Evolutionary conservation across 2,113 vertebrate genomes (phyloP).

Genomic region (Aspiorhynchus laticeps): DNA sequence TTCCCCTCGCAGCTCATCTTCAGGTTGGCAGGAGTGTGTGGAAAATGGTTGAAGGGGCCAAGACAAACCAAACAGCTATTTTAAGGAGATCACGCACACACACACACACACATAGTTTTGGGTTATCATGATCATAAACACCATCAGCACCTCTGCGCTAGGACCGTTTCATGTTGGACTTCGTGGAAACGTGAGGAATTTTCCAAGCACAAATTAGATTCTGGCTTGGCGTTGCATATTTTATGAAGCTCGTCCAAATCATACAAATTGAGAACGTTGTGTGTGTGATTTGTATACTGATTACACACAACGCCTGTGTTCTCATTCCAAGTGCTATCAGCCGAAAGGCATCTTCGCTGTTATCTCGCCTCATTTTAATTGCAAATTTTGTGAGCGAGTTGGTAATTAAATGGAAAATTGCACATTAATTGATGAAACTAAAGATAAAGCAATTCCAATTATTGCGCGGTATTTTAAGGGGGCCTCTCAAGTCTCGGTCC

Average conservation of each 20-base stretch:
- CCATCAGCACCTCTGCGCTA: constrained; percentile 47
- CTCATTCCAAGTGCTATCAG: constrained; percentile 79
- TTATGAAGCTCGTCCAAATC: constrained; percentile 61
- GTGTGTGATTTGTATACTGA: constrained; percentile 73
- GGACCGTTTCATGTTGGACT: constrained; percentile 50
- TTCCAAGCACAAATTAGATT: constrained; percentile 58
- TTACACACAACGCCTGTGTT: constrained; percentile 71
- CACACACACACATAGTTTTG: constrained; percentile 26
- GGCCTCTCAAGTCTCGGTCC: constrained; percentile 76
- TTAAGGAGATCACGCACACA: constrained; percentile 47
- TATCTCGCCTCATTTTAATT: constrained; percentile 83
- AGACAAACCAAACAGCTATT: constrained; percentile 59
- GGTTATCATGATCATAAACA: constrained; percentile 48
- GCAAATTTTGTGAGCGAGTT: constrained; percentile 79
- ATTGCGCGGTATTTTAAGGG: constrained; percentile 76
- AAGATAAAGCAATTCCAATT: constrained; percentile 85
- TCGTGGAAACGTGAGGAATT: constrained; percentile 55
- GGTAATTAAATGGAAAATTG: constrained; percentile 85
- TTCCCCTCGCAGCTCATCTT: constrained; percentile 25
- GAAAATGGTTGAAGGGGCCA: constrained; percentile 56
- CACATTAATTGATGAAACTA: constrained; percentile 85
- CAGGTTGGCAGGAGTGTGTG: constrained; percentile 49
- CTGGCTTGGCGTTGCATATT: constrained; percentile 55
- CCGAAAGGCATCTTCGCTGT: constrained; percentile 80
- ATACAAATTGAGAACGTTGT: constrained; percentile 62